phyloP scores from a whole-genome alignment of 2,888 invertebrate genomes.

The Dolichopus griseipennis region DNA sequence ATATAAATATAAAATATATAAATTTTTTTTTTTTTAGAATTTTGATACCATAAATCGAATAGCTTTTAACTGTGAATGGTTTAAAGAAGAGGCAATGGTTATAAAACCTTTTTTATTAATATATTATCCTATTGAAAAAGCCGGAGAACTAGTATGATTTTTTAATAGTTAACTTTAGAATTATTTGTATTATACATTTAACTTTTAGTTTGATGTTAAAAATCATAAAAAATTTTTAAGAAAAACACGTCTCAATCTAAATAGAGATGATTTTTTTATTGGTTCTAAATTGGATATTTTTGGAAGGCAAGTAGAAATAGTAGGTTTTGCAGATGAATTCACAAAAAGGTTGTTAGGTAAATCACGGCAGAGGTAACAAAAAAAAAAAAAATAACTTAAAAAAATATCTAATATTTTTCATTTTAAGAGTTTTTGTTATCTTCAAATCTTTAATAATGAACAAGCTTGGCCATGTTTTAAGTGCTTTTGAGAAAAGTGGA shows the following conservation, averaged over 20 bases:
- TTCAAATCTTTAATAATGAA: constrained; percentile 65
- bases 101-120: constrained; percentile 66
- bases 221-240: constrained; percentile 57
- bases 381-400: neutral
- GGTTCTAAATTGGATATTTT: constrained; percentile 65
- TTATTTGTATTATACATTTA: constrained; percentile 11
- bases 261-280: constrained; percentile 59
- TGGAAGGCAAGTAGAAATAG: constrained; percentile 63
- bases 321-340: constrained; percentile 60
- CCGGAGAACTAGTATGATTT: constrained; percentile 64
- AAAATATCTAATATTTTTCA: constrained; percentile 13
- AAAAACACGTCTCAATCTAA: constrained; percentile 57
- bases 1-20: too few relatives aligned
- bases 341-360: constrained; percentile 50
- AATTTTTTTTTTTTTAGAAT: neutral
- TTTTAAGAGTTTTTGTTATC: constrained; percentile 61
- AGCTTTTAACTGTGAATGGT: constrained; percentile 74
- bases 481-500: constrained; percentile 52
- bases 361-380: constrained; percentile 53
- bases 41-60: neutral
- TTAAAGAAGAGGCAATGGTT: constrained; percentile 67
- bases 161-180: neutral
- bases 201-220: constrained; percentile 51
- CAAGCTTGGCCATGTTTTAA: constrained; percentile 66
- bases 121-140: constrained; percentile 67